These are phyloP conservation scores for Lasioglossum baleicum DNA, from an alignment of 1,140 invertebrate species.

Conservation along the genomic window DNA sequence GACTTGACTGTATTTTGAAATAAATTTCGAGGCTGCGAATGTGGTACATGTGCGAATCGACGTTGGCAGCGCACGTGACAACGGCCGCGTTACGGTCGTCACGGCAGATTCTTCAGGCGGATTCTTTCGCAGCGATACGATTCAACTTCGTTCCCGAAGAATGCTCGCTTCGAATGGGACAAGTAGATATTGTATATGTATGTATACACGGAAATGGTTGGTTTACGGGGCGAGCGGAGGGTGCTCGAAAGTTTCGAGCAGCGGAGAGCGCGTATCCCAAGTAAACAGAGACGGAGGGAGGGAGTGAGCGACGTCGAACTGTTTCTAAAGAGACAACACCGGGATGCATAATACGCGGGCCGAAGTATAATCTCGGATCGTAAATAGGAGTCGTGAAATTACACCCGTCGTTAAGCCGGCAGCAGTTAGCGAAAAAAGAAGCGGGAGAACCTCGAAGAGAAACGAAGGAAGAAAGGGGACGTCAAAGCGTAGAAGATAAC, in stretches of 20 bases:
- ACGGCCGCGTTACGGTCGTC: too few species aligned
- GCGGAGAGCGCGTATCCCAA: not conserved
- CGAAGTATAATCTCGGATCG: constrained; percentile 17
- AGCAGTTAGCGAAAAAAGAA: constrained; percentile 15
- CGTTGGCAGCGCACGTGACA: too few species aligned
- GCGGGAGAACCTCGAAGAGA: too few species aligned
- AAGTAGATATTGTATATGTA: not conserved
- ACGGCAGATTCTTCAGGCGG: too few species aligned
- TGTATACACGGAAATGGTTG: not conserved
- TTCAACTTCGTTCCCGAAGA: too few species aligned
- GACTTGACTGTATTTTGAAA: too few species aligned
- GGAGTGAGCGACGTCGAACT: not conserved
- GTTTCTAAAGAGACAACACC: not conserved
- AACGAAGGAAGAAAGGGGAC: not conserved
- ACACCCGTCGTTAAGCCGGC: constrained; percentile 31
- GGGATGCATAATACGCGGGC: too few species aligned
- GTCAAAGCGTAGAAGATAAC: constrained; percentile 49
- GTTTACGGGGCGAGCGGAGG: not conserved
- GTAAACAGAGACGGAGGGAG: not conserved
- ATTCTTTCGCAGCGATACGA: too few species aligned
- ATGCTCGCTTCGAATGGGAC: not conserved
- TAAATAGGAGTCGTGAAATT: constrained; percentile 30
- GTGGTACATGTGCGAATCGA: too few species aligned
- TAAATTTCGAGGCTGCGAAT: too few species aligned
- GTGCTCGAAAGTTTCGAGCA: constrained; percentile 1